Evolutionary conservation across 2,888 invertebrate species (phyloP), one percentile per base, ranked within the genome.

Genomic region (Diarsia mendica): DNA sequence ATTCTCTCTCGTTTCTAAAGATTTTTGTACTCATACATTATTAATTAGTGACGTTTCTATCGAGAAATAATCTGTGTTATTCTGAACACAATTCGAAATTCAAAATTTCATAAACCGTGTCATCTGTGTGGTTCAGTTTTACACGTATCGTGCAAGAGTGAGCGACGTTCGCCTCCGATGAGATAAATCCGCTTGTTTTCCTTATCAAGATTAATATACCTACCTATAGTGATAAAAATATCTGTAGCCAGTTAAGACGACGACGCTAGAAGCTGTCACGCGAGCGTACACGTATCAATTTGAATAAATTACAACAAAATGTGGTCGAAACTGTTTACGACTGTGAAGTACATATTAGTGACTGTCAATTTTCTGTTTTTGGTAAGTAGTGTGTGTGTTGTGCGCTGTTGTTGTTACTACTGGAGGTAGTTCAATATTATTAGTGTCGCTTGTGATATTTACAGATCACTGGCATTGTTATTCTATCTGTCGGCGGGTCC

Each of bases 391-490:
- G 46, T 55, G 76, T 74, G 69, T 80, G 63, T 70, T 67, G n/a
- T n/a, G 63, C 20, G 49, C 3, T 67, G 33, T 58, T 53, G 2
- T 11, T n/a, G 33, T 51, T 11, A 48, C 20, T 66, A 44, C n/a
- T 58, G 33, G 28, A 72, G 20, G 48, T 23, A 73, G 74, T 69
- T 72, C 18, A 5, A 44, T 77, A 51, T 67, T 79, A 64, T 77
- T 73, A 79, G 79, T 77, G 82, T 67, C 18, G 66, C 3, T 71
- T 84, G 72, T 84, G 83, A 71, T 79, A 73, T 86, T 87, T 88
- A 53, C 97, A 99, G 98, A 97, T 98, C 85, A 98, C 98, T 61
- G 99, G 98, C 51, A 97, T 98, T 83, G 97, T 98, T 77, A 94
- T 99, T 74, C 96, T 99, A 83, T 97, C 98, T 48, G 97, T 98